Evolutionary conservation across 2,113 vertebrate genomes (phyloP).

Genomic region (Chlamydotis undulata): DNA sequence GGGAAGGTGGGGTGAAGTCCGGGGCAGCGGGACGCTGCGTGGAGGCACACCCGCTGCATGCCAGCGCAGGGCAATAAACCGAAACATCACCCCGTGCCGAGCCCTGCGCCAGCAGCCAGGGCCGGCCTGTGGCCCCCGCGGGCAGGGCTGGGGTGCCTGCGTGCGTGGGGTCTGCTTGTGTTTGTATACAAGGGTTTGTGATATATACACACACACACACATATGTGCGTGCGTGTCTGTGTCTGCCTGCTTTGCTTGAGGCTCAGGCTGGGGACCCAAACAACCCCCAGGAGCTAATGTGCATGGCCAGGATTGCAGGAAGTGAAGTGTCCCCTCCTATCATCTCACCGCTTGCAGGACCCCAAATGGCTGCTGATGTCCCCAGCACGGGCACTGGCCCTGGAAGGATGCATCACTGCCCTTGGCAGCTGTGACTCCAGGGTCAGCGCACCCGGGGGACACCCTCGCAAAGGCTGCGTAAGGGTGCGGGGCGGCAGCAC

Average conservation of each 20-base stretch:
- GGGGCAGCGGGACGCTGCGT: not conserved
- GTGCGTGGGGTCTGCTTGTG: not conserved
- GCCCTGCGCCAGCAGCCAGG: not conserved
- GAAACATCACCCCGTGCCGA: not conserved
- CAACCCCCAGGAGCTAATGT: not conserved
- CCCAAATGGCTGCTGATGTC: not conserved
- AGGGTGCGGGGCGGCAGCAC: not conserved
- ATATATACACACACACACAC: no score
- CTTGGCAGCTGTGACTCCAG: fast-evolving
- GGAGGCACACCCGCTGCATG: not conserved
- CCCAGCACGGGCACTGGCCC: not conserved
- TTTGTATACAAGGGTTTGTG: no score
- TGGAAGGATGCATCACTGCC: not conserved
- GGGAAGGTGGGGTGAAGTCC: not conserved
- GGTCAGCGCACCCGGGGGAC: not conserved
- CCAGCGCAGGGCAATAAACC: not conserved
- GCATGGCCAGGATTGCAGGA: not conserved
- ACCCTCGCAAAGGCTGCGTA: not conserved
- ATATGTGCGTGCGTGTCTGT: no score
- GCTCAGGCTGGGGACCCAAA: not conserved
- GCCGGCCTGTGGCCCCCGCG: not conserved
- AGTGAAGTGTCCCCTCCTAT: not conserved
- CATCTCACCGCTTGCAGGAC: fast-evolving
- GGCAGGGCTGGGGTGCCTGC: not conserved
- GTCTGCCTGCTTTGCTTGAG: not conserved